Conservation (phyloP, 2,113 vertebrate genomes). For the Sigmodon hispidus region DNA sequence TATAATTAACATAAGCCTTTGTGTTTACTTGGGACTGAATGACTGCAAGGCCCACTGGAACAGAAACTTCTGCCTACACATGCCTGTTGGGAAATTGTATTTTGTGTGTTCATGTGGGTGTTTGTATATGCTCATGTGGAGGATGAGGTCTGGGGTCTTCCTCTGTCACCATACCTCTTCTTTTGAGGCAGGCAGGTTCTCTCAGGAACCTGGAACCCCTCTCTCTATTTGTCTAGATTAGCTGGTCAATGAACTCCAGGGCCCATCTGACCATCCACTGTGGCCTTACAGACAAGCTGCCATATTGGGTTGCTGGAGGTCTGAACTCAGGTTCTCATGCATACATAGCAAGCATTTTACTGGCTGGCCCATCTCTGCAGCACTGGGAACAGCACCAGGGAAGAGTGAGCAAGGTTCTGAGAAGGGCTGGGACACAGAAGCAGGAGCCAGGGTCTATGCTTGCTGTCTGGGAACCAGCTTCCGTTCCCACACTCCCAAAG, state of each 20-base stretch:
- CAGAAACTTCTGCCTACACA: too few species aligned
- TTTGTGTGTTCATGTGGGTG: background rate
- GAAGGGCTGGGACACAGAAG: background rate
- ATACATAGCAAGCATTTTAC: background rate
- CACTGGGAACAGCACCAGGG: background rate
- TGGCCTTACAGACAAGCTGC: background rate
- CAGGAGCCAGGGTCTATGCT: background rate
- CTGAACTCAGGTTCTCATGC: background rate
- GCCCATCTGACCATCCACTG: too few species aligned
- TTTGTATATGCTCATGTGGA: background rate
- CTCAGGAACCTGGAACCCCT: background rate
- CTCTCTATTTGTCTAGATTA: background rate
- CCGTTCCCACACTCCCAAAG: background rate
- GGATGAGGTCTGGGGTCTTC: background rate
- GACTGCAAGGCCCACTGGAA: too few species aligned
- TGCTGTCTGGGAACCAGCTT: background rate
- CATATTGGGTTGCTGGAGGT: background rate
- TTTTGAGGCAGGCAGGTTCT: background rate
- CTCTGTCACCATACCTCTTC: background rate
- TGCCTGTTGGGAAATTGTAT: background rate
- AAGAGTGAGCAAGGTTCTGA: background rate
- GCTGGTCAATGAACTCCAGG: background rate
- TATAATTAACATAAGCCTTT: too few species aligned
- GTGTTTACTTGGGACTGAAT: too few species aligned
- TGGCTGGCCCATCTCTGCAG: background rate